Evolutionary conservation across 35 echinoderm and acorn worm genomes (phyloP).

Genomic region (Anneissia japonica): DNA sequence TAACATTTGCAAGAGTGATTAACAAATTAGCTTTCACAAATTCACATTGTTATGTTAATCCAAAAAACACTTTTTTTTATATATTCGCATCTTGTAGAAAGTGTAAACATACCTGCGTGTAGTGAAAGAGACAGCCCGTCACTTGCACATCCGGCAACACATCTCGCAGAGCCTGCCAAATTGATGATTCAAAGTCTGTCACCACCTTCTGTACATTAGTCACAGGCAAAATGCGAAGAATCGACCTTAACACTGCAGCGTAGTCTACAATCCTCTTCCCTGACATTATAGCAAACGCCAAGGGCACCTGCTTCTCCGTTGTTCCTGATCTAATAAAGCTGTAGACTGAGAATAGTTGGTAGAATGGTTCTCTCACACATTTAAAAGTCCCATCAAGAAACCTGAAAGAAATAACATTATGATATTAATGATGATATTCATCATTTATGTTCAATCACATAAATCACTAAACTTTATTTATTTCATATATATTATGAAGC

Average conservation of each 20-base stretch:
- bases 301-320: not conserved
- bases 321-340: not conserved
- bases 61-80: too few species aligned
- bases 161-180: not conserved
- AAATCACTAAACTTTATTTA: too few species aligned
- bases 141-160: not conserved
- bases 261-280: not conserved
- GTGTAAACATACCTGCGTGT: not conserved
- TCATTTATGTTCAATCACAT: too few species aligned
- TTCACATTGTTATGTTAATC: too few species aligned
- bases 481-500: too few species aligned
- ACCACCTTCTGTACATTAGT: not conserved
- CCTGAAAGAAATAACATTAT: too few species aligned
- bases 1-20: too few species aligned
- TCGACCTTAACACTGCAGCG: not conserved
- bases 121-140: not conserved
- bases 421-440: too few species aligned
- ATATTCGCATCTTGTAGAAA: too few species aligned
- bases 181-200: not conserved
- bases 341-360: not conserved
- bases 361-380: not conserved
- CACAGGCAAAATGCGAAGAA: not conserved
- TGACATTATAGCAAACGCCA: not conserved
- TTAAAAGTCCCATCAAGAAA: not conserved
- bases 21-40: too few species aligned